Evolutionary conservation across 2,888 invertebrate genomes (phyloP), one percentile per base, ranked within the genome.

Genomic region (Eudasyphora cyanicolor): DNA sequence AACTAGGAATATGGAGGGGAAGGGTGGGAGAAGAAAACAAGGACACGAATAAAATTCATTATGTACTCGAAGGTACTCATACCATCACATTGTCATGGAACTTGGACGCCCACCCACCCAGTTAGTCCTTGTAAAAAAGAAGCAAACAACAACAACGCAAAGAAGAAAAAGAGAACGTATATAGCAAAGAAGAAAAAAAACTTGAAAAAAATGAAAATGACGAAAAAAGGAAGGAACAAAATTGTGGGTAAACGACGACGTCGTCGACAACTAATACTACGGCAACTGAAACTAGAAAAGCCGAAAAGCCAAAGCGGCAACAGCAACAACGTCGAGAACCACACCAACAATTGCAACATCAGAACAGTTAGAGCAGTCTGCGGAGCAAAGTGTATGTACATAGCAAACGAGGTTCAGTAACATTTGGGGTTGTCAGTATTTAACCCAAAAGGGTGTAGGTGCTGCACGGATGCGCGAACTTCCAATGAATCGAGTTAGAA

Each of bases 371-470:
- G n/a, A n/a, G n/a, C n/a, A n/a, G n/a, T n/a, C n/a, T n/a, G n/a
- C n/a, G n/a, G n/a, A 62, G 70, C 5, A 54, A 70, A 51, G 64
- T 64, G 75, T 60, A 54, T 67, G 32, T 77, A 75, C 71, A 76
- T 62, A 77, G 64, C 79, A 82, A 85, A 84, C 82, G 89, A 89
- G 90, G 89, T 90, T 89, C 90, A 67, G 78, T 90, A 90, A 90
- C 89, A 89, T n/a, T n/a, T 90, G 89, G 90, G 90, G 90, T 90
- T 90, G 90, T 89, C 90, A 89, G 89, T 90, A 89, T 90, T 90
- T 90, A 90, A 90, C 90, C 90, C 88, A 89, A 88, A 89, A 90
- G 89, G 90, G 90, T 90, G 90, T 90, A 90, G 90, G 90, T 90
- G 90, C 89, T 87, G 90, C 85, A 89, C 87, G 87, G 88, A 89